A percentile compares a stretch with the other conserved stretches of the same genome.
phyloP scores from a whole-genome alignment of 2,797 vertebrate genomes.

The Pangasius macronema region DNA sequence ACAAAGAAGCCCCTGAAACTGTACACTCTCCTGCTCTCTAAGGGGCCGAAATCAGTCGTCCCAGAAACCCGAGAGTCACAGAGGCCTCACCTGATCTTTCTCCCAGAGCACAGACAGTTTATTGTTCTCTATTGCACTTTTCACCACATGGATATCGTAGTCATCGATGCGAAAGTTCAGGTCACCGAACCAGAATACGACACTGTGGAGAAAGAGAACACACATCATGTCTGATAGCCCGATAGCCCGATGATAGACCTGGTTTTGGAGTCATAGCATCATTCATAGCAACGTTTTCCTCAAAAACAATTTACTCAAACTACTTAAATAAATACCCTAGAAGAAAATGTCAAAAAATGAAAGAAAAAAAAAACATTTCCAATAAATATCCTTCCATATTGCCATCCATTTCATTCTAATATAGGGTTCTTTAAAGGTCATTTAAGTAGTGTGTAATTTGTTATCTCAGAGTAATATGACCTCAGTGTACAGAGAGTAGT shows the following conservation, averaged over 20 bases:
- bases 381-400: neutral
- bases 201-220: constrained; percentile 67
- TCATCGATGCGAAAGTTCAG: constrained; percentile 97
- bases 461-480: neutral
- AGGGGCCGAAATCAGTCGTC: neutral
- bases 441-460: neutral
- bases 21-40: neutral
- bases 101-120: constrained; percentile 93
- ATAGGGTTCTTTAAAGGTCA: neutral
- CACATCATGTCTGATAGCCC: neutral
- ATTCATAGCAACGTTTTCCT: neutral
- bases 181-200: constrained; percentile 98
- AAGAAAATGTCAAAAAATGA: neutral
- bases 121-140: constrained; percentile 90
- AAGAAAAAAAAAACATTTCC: neutral
- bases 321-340: neutral
- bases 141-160: constrained; percentile 94
- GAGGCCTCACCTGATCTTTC: constrained; percentile 88
- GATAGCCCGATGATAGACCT: neutral
- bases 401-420: neutral
- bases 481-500: neutral
- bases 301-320: neutral
- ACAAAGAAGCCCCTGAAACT: constrained; percentile 26
- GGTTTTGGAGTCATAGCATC: neutral
- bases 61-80: neutral